Base-by-base conservation (phyloP, 35 echinoderm and acorn worm genomes). In the Patiria miniata region DNA sequence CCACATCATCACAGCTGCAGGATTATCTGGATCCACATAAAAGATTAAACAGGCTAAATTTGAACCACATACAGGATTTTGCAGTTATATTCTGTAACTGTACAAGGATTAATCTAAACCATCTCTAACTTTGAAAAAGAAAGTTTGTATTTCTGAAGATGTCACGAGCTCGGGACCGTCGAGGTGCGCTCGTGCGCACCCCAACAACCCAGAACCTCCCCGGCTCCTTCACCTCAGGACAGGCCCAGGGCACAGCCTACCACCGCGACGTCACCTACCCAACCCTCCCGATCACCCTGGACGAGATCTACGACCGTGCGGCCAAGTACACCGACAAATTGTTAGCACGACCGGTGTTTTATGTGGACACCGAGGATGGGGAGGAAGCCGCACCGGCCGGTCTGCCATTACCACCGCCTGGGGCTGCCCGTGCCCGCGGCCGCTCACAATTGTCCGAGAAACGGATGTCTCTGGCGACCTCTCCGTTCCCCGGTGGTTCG, bases 221-320 rank as follows among this genome's bases (percentile, higher is more conserved):
- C 36, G 32, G 51, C 9, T 81, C 77, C 17, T 65, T 86, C 39
- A 78, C 68, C 39, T 86, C 36, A 44, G 80, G 47, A 15, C 51
- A 23, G 14, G 29, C 65, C 0, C 30, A 7, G 16, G 69, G 77
- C 7, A 40, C 53, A 2, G n/a, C 51, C 15, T 90, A 94, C 77
- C 40, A 33, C 16, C 73, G 77, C 0, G 68, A 94, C 0, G 39
- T 81, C 22, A 60, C 73, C 56, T 94, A 89, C 53, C 95, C 95
- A 5, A 47, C 38, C 33, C 77, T 93, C 40, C 88, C 95, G 1
- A 83, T 93, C 50, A 56, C 95, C 1, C 38, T 97, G 51, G 95
- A 97, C 29, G 95, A 97, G 52, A 82, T 97, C 38, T 97, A 97
- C 55, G 95, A 97, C 34, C 79, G 95, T 23, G 88, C 95, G 7